Percentiles rank a stretch among this genome's conserved stretches.
These are phyloP conservation scores for Cheilosia pagana DNA, from an alignment of 2,888 invertebrate genomes.

Conservation along the genomic window DNA sequence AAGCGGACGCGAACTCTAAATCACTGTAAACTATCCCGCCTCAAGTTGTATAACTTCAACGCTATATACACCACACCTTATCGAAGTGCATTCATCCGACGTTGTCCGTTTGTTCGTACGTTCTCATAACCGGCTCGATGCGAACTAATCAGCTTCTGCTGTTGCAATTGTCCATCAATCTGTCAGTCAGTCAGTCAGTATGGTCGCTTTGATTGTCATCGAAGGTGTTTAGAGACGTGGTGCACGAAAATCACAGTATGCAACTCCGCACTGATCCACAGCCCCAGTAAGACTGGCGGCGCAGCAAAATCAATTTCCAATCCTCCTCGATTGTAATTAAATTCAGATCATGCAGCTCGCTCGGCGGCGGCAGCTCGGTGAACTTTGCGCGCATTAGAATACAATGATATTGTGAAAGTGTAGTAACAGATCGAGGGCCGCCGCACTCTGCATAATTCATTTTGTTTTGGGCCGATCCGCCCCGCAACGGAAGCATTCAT, in stretches of 20 bases:
- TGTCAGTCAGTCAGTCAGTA: conserved; percentile 28
- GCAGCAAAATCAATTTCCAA: conserved; percentile 58
- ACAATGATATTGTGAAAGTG: conserved; percentile 70
- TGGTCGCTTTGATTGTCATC: conserved; percentile 54
- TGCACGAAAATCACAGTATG: conserved; percentile 25
- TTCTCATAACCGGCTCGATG: conserved; percentile 70
- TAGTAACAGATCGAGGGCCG: conserved; percentile 46
- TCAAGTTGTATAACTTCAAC: conserved; percentile 25
- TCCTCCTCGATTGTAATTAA: conserved; percentile 63
- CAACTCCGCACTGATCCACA: conserved; percentile 39
- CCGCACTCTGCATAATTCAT: conserved; percentile 69
- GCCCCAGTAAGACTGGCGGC: conserved; percentile 33
- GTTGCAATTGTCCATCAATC: conserved; percentile 63
- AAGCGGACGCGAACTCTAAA: conserved; percentile 46
- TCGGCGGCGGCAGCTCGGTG: conserved; percentile 25
- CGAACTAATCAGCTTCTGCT: conserved; percentile 66
- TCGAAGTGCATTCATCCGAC: conserved; percentile 12
- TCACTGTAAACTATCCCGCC: conserved; percentile 52
- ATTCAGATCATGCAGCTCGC: conserved; percentile 69
- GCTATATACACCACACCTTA: conserved; percentile 38
- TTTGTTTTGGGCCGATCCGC: conserved; percentile 47
- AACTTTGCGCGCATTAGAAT: conserved; percentile 68
- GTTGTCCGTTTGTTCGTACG: conserved; percentile 38
- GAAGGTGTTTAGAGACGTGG: conserved; percentile 25
- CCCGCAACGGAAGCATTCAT: conserved; percentile 46